Evolutionary conservation across 2,888 invertebrate genomes (phyloP).

Genomic region (Oscheius sp.): DNA sequence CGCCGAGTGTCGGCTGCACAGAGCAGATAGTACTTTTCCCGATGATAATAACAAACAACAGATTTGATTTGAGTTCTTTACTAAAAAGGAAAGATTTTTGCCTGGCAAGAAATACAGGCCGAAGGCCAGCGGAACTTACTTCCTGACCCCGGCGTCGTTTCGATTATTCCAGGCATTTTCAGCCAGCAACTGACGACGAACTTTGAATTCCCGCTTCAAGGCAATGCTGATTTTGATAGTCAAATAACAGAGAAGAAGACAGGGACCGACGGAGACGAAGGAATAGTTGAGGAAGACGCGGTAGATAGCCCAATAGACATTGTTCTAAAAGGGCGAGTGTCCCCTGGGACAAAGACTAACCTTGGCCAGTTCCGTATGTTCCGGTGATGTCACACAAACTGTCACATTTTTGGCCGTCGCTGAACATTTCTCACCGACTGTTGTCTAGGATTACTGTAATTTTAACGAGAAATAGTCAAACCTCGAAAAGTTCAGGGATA

Average conservation of each 20-base stretch:
- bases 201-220: constrained; percentile 3
- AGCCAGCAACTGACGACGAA: neutral
- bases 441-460: neutral
- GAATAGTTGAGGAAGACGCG: neutral
- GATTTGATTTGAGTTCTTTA: constrained; percentile 4
- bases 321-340: neutral
- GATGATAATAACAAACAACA: constrained; percentile 7
- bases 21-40: neutral
- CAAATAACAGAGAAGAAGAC: constrained; percentile 7
- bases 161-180: neutral
- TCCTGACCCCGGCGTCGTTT: no score
- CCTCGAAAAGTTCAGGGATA: constrained; percentile 14
- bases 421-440: neutral
- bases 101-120: neutral
- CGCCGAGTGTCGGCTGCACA: neutral
- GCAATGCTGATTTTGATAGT: neutral
- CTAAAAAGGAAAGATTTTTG: neutral
- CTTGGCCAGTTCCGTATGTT: constrained; percentile 8
- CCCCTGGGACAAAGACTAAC: neutral
- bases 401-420: neutral
- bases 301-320: constrained; percentile 14
- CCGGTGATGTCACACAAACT: neutral
- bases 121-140: neutral
- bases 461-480: neutral
- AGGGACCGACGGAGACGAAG: neutral